These are phyloP conservation scores for Calephelis virginiensis DNA, from an alignment of 1,140 invertebrate species.

Conservation along the genomic window DNA sequence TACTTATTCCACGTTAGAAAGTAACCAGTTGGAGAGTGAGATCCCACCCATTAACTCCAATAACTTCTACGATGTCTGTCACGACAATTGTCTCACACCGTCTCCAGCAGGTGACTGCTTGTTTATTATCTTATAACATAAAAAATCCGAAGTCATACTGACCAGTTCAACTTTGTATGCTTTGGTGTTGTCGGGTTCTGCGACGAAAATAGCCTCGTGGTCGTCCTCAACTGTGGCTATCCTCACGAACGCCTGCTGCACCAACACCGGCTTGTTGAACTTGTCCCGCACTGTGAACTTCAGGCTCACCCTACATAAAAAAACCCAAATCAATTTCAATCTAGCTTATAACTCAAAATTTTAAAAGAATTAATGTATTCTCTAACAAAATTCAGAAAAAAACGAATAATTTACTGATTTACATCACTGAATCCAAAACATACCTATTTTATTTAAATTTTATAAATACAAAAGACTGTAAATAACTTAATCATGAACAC, in stretches of 20 bases:
- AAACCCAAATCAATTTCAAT: background rate
- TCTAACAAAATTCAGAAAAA: too few species aligned
- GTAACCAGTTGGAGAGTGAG: too few species aligned
- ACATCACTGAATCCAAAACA: too few species aligned
- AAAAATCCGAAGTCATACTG: slow-evolving; percentile 40
- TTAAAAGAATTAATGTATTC: too few species aligned
- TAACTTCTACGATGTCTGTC: background rate
- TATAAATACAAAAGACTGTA: too few species aligned
- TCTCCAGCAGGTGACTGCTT: background rate
- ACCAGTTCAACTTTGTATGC: slow-evolving; percentile 96
- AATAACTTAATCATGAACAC: too few species aligned
- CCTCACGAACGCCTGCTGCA: slow-evolving; percentile 96
- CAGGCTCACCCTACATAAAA: slow-evolving; percentile 81
- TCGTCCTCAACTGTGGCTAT: slow-evolving; percentile 83
- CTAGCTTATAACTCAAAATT: too few species aligned
- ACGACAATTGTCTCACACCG: background rate
- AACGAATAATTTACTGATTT: too few species aligned
- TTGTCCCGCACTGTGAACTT: slow-evolving; percentile 90
- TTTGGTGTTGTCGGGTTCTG: slow-evolving; percentile 90
- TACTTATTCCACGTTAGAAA: too few species aligned
- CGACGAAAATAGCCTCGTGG: slow-evolving; percentile 95
- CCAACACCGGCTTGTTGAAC: slow-evolving; percentile 83
- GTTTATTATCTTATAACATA: too few species aligned
- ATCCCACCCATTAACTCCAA: too few species aligned
- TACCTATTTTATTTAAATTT: too few species aligned